A percentile compares a stretch with the other conserved stretches of the same genome.
phyloP scores from a whole-genome alignment of 2,797 vertebrate species.

The Ceyx erithaca region DNA sequence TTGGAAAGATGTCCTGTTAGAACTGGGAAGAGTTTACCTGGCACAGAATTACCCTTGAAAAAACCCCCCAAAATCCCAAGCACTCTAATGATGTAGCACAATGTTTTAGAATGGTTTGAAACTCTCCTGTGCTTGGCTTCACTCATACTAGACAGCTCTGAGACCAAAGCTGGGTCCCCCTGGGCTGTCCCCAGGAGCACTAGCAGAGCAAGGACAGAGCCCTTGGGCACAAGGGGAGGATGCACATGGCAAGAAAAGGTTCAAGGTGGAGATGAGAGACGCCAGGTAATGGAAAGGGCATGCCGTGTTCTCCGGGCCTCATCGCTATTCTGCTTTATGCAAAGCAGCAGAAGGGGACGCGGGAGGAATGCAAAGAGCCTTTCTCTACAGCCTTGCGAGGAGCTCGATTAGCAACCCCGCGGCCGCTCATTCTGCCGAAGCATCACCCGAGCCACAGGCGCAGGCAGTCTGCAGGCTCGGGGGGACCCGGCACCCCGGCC shows the following conservation, averaged over 20 bases:
- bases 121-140: not conserved
- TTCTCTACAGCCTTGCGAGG: not conserved
- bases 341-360: not conserved
- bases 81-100: not conserved
- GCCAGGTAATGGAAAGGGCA: not conserved
- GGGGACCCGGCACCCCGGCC: not conserved
- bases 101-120: not conserved
- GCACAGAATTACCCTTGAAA: not conserved
- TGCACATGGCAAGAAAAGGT: not conserved
- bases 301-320: not conserved
- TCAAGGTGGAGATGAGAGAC: not conserved
- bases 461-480: not conserved
- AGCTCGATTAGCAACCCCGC: not conserved
- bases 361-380: not conserved
- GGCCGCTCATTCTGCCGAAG: not conserved
- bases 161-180: not conserved
- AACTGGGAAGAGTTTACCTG: not conserved
- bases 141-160: not conserved
- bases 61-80: not conserved
- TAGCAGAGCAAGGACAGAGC: not conserved
- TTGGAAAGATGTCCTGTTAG: not conserved
- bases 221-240: not conserved
- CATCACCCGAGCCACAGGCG: not conserved
- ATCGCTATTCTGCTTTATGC: not conserved
- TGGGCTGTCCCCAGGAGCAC: not conserved